Base-by-base conservation (phyloP, 2,888 invertebrate genomes). In the Drosophila parthenogenetica region DNA sequence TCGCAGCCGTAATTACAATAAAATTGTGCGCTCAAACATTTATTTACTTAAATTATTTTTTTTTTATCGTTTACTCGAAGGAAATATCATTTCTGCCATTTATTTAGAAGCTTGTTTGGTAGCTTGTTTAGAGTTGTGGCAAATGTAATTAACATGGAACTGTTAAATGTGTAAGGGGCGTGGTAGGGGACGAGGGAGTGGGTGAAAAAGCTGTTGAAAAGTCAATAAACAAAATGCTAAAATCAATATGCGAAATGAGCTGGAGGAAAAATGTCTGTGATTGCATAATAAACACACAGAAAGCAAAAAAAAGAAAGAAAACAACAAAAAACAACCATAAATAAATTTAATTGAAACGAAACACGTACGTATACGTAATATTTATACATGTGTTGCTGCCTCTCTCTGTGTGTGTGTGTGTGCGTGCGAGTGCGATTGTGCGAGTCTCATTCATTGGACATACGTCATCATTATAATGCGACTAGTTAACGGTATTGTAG, bases 1-100 rank as follows among this genome's bases (percentile, higher is more conserved):
- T 67, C 76, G 81, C 71, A 76, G 81, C 71, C 76, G 77, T 75
- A 87, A 87, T 87, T 85, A 84, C 67, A 84, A 85, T 87, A 87
- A 78, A 79, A 70, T 70, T 73, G 68, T 51, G 69, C 67, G 79
- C 75, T 81, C 65, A 82, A 65, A 79, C 51, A 60, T 87, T 78
- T 73, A 64, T 29, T 29, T 29, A 29, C 29, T 29, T 29, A 29
- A 29, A 29, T 29, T 2, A 29, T 29, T 29, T 29, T 5, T 8
- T 29, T 29, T 29, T 65, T 43, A 46, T 77, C 29, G 29, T 57
- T 19, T 58, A 42, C 58, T 53, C 40, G 40, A 5, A 51, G 29
- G 29, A 8, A 29, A 29, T 29, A 29, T 29, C 29, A 29, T 29
- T 72, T 67, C 70, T 54, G 69, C 64, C 48, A 63, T 54, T 63